Evolutionary conservation across 2,113 vertebrate genomes (phyloP).

Genomic region (Ciconia stormi): DNA sequence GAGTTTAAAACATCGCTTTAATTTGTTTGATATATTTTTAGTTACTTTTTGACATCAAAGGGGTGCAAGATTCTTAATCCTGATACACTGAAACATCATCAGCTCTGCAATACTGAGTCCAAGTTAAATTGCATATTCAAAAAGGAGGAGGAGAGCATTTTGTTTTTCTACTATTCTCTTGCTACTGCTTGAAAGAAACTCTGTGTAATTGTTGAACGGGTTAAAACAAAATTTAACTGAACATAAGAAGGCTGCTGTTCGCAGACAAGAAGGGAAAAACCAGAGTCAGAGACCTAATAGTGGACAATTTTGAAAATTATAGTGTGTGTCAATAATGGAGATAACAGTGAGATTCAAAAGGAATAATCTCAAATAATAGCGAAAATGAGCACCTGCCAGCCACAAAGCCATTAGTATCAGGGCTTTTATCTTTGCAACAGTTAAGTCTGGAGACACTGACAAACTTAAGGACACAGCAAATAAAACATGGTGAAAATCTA

Average conservation of each 20-base stretch:
- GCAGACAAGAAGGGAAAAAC: not conserved
- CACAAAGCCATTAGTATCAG: constrained; percentile 59
- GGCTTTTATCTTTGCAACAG: constrained; percentile 52
- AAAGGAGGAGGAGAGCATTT: not conserved
- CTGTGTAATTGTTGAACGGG: not conserved
- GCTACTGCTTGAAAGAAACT: not conserved
- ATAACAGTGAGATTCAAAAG: constrained; percentile 57
- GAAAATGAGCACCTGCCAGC: constrained; percentile 59
- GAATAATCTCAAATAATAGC: constrained; percentile 54
- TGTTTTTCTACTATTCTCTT: not conserved
- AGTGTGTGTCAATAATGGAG: constrained; percentile 59
- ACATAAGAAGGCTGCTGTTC: constrained; percentile 9
- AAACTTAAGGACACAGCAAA: constrained; percentile 54
- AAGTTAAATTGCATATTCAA: not conserved
- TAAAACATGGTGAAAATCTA: constrained; percentile 22
- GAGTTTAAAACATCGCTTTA: not conserved
- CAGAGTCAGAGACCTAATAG: constrained; percentile 64
- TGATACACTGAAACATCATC: not conserved
- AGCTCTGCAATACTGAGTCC: not conserved
- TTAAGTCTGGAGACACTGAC: constrained; percentile 44
- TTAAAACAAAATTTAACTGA: constrained; percentile 54
- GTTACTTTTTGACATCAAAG: not conserved
- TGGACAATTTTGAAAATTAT: constrained; percentile 69
- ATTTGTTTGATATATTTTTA: not conserved
- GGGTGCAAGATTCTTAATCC: not conserved